These are phyloP conservation scores for Caenorhabditis uteleia DNA, from an alignment of 2,888 invertebrate species.

Conservation along the genomic window DNA sequence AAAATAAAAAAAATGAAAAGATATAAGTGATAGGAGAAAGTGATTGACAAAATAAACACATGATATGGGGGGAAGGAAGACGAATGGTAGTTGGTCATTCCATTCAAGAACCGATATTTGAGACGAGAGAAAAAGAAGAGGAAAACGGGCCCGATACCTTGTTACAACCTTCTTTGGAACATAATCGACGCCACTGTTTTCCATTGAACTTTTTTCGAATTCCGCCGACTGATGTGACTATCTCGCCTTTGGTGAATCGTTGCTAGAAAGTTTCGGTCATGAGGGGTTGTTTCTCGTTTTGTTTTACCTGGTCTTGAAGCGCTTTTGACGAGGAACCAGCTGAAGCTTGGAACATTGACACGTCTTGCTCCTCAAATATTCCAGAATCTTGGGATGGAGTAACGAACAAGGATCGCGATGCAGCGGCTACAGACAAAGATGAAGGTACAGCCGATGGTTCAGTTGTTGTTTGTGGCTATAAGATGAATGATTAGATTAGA, in stretches of 20 bases:
- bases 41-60: too few species aligned
- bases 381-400: constrained; percentile 35
- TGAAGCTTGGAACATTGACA: constrained; percentile 19
- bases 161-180: constrained; percentile 83
- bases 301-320: constrained; percentile 28
- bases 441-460: constrained; percentile 17
- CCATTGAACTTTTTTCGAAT: constrained; percentile 99
- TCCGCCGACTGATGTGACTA: constrained; percentile 83
- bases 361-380: constrained; percentile 17
- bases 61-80: too few species aligned
- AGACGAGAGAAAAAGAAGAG: too few species aligned
- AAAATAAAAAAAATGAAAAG: too few species aligned
- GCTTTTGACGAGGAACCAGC: constrained; percentile 30
- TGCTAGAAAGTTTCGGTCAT: constrained; percentile 19
- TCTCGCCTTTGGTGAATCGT: constrained; percentile 80
- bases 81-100: too few species aligned
- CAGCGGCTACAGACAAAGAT: constrained; percentile 11
- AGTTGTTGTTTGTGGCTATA: too few species aligned
- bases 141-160: too few species aligned
- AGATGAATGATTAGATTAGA: too few species aligned
- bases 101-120: too few species aligned
- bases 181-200: constrained; percentile 96
- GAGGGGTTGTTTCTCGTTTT: background rate
- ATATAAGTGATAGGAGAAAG: too few species aligned
- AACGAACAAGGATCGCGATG: constrained; percentile 17